Conservation (phyloP, 2,113 vertebrate genomes). For the Proterorhinus semilunaris region DNA sequence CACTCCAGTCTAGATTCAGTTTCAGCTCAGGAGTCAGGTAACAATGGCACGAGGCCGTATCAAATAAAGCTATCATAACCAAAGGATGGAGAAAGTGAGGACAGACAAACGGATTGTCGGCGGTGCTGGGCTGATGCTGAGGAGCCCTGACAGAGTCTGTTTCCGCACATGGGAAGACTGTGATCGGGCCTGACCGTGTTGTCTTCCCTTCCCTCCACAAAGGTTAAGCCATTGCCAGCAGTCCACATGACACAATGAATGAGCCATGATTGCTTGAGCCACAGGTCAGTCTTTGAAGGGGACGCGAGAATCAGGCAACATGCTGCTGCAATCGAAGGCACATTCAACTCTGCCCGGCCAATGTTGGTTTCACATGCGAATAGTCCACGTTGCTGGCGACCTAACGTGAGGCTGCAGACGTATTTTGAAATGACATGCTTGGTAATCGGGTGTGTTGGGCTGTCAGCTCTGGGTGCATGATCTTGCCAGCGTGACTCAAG, state of each 20-base stretch:
- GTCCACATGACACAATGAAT: conserved; percentile 89
- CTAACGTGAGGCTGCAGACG: conserved; percentile 41
- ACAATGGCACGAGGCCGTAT: conserved; percentile 17
- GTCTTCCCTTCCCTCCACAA: conserved; percentile 73
- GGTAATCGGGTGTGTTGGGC: conserved; percentile 69
- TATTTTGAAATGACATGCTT: conserved; percentile 64
- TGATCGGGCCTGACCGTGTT: conserved; percentile 74
- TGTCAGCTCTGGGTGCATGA: conserved; percentile 73
- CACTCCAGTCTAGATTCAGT: background rate
- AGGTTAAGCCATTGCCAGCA: conserved; percentile 93
- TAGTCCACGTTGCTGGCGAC: conserved; percentile 30
- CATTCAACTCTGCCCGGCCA: conserved; percentile 1
- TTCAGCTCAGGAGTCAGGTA: conserved; percentile 33
- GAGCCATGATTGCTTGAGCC: conserved; percentile 78
- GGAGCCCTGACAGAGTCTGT: conserved; percentile 73
- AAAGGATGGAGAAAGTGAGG: conserved; percentile 39
- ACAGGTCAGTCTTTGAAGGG: conserved; percentile 67
- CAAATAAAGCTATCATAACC: conserved; percentile 33
- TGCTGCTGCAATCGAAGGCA: conserved; percentile 1
- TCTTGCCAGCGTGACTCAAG: conserved; percentile 80
- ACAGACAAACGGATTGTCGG: conserved; percentile 42
- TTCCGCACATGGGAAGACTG: conserved; percentile 68
- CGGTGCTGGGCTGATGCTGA: conserved; percentile 69
- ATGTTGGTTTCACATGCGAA: background rate
- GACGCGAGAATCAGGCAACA: conserved; percentile 5